Conservation (phyloP, 1,140 invertebrate genomes). For the Sesamia nonagrioides region DNA sequence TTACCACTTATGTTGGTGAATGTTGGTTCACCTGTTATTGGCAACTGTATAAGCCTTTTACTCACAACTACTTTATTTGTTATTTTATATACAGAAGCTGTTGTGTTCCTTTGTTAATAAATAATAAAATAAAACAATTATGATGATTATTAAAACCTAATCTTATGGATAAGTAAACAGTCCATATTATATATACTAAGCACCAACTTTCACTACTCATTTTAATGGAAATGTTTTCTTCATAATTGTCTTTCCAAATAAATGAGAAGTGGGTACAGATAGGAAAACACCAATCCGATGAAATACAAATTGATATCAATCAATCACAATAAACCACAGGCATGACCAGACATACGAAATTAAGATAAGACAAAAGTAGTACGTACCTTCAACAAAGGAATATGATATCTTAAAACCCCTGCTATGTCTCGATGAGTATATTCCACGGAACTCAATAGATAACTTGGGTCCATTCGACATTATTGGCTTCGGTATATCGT, state of each 20-base stretch:
- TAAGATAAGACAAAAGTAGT: constrained; percentile 48
- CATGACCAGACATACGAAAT: constrained; percentile 50
- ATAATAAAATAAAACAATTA: too few relatives aligned
- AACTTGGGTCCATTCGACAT: constrained; percentile 96
- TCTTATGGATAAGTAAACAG: too few relatives aligned
- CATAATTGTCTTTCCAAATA: too few relatives aligned
- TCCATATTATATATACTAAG: too few relatives aligned
- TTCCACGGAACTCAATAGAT: constrained; percentile 93
- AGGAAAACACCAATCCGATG: background rate
- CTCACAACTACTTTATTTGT: too few relatives aligned
- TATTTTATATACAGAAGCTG: too few relatives aligned
- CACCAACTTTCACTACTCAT: too few relatives aligned
- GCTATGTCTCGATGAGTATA: constrained; percentile 90
- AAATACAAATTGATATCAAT: constrained; percentile 3
- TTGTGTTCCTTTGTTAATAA: too few relatives aligned
- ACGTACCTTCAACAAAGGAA: constrained; percentile 95
- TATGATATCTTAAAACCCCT: constrained; percentile 96
- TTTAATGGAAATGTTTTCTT: too few relatives aligned
- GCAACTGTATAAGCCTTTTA: too few relatives aligned
- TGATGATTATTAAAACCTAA: background rate
- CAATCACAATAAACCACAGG: constrained; percentile 22
- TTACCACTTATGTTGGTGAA: too few relatives aligned
- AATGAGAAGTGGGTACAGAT: background rate
- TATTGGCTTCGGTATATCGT: constrained; percentile 92
- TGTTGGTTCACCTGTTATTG: too few relatives aligned